Evolutionary conservation across 2,797 vertebrate genomes (phyloP).

Genomic region (Urocyon cinereoargenteus): DNA sequence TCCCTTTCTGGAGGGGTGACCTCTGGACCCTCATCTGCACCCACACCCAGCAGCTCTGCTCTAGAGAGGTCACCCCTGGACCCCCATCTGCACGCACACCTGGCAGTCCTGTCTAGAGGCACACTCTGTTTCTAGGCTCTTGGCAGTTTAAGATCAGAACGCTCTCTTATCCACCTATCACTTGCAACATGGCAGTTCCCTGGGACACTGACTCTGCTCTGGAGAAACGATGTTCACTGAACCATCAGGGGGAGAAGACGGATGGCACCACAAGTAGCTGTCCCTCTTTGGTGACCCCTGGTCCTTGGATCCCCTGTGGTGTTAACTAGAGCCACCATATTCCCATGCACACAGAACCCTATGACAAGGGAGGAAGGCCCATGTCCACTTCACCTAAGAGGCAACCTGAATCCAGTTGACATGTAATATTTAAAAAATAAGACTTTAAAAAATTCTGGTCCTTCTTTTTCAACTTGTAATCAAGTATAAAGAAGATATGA

Average conservation of each 20-base stretch:
- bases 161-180: too few species aligned
- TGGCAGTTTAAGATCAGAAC: background rate
- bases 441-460: background rate
- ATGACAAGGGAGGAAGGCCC: background rate
- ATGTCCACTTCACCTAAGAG: background rate
- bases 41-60: rapidly evolving
- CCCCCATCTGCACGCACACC: background rate
- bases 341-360: background rate
- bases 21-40: too few species aligned
- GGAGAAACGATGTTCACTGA: background rate
- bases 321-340: background rate
- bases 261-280: background rate
- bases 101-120: background rate
- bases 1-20: too few species aligned
- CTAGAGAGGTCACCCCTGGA: background rate
- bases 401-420: background rate
- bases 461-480: background rate
- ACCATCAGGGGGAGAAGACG: background rate
- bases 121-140: background rate
- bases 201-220: background rate
- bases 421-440: background rate
- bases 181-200: background rate
- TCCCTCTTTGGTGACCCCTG: background rate
- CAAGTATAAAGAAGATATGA: background rate
- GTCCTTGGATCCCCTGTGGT: background rate